These are phyloP conservation scores for Epinotia ramella DNA, from an alignment of 2,888 invertebrate species.

Conservation along the genomic window DNA sequence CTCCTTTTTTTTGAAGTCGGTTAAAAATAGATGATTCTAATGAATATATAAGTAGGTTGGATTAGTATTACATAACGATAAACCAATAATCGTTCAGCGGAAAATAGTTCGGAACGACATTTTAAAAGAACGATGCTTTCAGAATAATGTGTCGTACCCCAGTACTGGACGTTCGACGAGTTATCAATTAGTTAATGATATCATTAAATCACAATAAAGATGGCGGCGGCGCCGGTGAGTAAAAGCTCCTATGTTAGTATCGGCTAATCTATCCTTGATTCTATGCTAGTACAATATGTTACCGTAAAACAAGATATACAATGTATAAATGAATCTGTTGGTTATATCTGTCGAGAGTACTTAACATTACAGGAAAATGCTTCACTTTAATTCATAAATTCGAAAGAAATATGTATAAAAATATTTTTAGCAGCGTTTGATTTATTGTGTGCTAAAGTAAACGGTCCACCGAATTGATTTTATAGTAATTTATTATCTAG, in stretches of 20 bases:
- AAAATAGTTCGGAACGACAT: not conserved
- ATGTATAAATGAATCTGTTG: constrained; percentile 33
- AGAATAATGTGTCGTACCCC: not conserved
- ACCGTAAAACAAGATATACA: constrained; percentile 55
- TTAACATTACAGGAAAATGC: constrained; percentile 15
- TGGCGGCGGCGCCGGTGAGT: constrained; percentile 52
- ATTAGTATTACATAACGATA: too few species aligned
- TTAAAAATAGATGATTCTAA: not conserved
- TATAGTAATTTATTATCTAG: not conserved
- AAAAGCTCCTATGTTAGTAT: constrained; percentile 76
- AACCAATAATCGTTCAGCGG: not conserved
- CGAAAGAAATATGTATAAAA: constrained; percentile 23
- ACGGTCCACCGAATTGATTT: not conserved
- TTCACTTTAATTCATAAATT: constrained; percentile 17
- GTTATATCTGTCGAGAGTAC: constrained; percentile 35
- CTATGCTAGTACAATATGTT: constrained; percentile 73
- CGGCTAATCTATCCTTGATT: constrained; percentile 77
- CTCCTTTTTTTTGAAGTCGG: too few species aligned
- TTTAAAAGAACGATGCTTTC: not conserved
- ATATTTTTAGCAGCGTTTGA: constrained; percentile 5
- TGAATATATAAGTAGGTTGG: not conserved
- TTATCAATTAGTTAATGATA: constrained; percentile 34
- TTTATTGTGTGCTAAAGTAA: not conserved
- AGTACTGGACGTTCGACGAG: constrained; percentile 5
- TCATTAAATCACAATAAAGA: constrained; percentile 43